Base-by-base conservation (phyloP, 1,140 invertebrate species). In the Trinorchestia longiramus region DNA sequence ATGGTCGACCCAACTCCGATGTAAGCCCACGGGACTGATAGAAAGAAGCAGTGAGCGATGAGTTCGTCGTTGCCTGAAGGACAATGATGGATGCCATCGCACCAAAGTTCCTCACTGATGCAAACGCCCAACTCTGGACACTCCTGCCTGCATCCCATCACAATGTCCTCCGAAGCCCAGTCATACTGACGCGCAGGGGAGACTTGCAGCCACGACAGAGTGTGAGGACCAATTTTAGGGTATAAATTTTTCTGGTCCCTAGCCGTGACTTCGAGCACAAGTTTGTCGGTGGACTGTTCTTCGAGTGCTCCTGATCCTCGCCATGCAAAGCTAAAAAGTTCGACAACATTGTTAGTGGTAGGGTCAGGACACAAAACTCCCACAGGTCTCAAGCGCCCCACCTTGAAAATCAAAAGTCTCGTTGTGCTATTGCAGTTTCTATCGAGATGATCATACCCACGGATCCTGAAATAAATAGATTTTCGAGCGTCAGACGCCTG, bases 61-160 rank as follows among this genome's bases (percentile, higher is more conserved):
- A 98, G 98, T 97, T 99, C 99, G 97, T 99, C 99, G 97, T 98
- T 98, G 0, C 98, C 98, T 0, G 98, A 98, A 0, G 99, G 99
- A 97, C 99, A 99, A 97, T 99, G 98, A 47, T 98, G 97, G 36
- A 98, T 97, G 0, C 98, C 99, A 97, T 99, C 98, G 97, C 99
- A 99, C 98, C 98, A 99, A 19, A 99, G 98, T n/a, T 98, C 98
- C 0, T 98, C 98, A 97, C 98, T 98, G 97, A 99, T 99, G 97
- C 99, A 99, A 6, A 98, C 99, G 8, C 96, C 96, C 96, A 99
- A 97, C 96, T 99, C 99, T 0, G 98, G 98, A 97, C 99, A 99
- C 44, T 98, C 98, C 97, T 98, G 98, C 96, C 98, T 98, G 97
- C 99, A 99, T 96, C 98, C 98, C 41, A 98, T 98, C 62, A 98